These are phyloP conservation scores for Nilaparvata lugens DNA, from an alignment of 1,140 invertebrate genomes.

Conservation along the genomic window DNA sequence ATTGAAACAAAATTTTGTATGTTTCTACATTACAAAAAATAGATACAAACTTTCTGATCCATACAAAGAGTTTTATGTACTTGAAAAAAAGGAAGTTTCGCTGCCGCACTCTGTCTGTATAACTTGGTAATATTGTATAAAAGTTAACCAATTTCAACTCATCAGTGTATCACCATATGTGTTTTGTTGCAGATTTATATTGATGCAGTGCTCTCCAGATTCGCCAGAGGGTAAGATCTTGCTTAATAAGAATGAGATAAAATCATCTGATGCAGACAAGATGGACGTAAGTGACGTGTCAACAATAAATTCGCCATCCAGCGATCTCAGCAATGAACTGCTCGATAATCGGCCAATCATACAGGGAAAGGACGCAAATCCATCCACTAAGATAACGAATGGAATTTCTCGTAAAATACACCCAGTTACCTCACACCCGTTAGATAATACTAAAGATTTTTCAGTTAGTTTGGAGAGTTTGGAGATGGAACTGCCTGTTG, in stretches of 20 bases:
- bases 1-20: no score
- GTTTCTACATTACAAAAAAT: no score
- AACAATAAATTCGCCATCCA: conserved; percentile 7
- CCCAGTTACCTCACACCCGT: background rate
- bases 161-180: no score
- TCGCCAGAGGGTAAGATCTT: background rate
- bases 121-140: no score
- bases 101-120: no score
- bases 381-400: conserved; percentile 7
- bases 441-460: conserved; percentile 17
- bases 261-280: conserved; percentile 16
- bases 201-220: conserved; percentile 1
- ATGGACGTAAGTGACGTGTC: conserved; percentile 23
- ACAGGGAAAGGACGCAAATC: background rate
- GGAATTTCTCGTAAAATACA: conserved; percentile 7
- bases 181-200: background rate
- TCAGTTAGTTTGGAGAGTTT: conserved; percentile 22
- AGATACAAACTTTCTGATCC: no score
- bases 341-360: background rate
- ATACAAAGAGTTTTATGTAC: no score
- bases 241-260: background rate
- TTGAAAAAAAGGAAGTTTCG: no score
- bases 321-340: conserved; percentile 7
- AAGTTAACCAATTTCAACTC: no score
- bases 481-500: conserved; percentile 20